These are phyloP conservation scores for Speoplatyrhinus poulsoni DNA, from an alignment of 2,113 vertebrate genomes.

Conservation along the genomic window DNA sequence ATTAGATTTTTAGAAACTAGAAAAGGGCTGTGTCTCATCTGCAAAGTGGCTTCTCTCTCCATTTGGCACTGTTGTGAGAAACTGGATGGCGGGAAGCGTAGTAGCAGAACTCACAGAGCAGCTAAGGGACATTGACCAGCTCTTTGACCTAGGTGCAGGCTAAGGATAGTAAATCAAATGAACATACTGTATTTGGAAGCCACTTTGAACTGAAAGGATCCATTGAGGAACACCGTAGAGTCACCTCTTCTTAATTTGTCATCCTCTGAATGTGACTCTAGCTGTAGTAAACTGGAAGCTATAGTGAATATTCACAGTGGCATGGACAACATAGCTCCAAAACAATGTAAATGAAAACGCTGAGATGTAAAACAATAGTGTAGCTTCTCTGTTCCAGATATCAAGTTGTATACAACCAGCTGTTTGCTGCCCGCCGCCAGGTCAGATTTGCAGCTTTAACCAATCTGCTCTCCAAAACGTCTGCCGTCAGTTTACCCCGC, in stretches of 20 bases:
- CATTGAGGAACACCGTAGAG: conserved; percentile 32
- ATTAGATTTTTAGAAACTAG: background rate
- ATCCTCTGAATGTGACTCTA: conserved; percentile 19
- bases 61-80: conserved; percentile 27
- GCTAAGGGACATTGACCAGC: conserved; percentile 26
- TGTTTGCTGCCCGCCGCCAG: conserved; percentile 30
- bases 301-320: background rate
- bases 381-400: conserved; percentile 38
- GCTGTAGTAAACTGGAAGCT: background rate
- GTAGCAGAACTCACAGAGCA: conserved; percentile 8
- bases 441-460: conserved; percentile 49
- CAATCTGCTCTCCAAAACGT: conserved; percentile 45
- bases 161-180: conserved; percentile 24
- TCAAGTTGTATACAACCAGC: conserved; percentile 24
- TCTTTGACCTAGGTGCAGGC: conserved; percentile 27
- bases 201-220: conserved; percentile 22
- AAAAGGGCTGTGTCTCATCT: conserved; percentile 23
- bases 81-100: conserved; percentile 16
- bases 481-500: conserved; percentile 56
- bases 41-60: conserved; percentile 36
- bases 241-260: conserved; percentile 15
- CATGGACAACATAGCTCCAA: conserved; percentile 18
- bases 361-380: conserved; percentile 12
- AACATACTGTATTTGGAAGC: conserved; percentile 2
- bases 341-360: conserved; percentile 11